These are phyloP conservation scores for Cryptophagus acutangulus DNA, from an alignment of 2,888 invertebrate species.

Conservation along the genomic window DNA sequence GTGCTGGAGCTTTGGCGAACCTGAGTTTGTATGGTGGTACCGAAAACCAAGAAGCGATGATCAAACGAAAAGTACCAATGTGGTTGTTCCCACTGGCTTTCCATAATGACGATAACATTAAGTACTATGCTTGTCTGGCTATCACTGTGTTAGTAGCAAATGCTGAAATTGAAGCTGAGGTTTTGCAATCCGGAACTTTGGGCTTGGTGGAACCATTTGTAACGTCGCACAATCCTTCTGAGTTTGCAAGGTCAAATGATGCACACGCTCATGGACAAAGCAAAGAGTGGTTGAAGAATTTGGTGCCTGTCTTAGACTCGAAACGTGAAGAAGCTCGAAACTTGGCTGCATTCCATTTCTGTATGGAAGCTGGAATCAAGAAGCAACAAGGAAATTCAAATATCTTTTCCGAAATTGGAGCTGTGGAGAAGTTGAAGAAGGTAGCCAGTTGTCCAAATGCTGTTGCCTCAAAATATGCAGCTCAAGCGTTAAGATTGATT, in stretches of 20 bases:
- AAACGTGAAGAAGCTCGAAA: conserved; percentile 94
- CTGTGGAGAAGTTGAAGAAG: conserved; percentile 89
- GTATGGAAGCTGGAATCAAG: conserved; percentile 98
- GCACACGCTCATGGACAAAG: conserved; percentile 95
- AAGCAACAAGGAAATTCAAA: conserved; percentile 86
- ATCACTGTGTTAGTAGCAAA: conserved; percentile 95
- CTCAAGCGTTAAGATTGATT: conserved; percentile 83
- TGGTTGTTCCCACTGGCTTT: conserved; percentile 98
- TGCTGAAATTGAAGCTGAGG: conserved; percentile 96
- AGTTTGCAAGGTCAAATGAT: conserved; percentile 87
- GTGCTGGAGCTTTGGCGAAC: conserved; percentile 95
- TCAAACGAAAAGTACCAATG: conserved; percentile 86
- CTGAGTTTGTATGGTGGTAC: conserved; percentile 93
- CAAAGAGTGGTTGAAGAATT: conserved; percentile 85
- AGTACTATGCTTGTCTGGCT: conserved; percentile 97
- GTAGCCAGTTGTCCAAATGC: conserved; percentile 98
- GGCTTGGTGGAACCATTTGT: conserved; percentile 97
- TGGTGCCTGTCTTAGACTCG: conserved; percentile 91
- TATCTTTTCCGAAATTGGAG: conserved; percentile 91
- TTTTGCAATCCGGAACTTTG: conserved; percentile 92
- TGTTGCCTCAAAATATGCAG: conserved; percentile 94
- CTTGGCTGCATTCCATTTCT: conserved; percentile 96
- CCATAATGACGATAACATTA: conserved; percentile 93
- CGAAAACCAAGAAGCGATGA: conserved; percentile 97
- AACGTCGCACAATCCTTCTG: conserved; percentile 87